Conservation (phyloP, 1,140 invertebrate genomes). For the Hyles vespertilio region DNA sequence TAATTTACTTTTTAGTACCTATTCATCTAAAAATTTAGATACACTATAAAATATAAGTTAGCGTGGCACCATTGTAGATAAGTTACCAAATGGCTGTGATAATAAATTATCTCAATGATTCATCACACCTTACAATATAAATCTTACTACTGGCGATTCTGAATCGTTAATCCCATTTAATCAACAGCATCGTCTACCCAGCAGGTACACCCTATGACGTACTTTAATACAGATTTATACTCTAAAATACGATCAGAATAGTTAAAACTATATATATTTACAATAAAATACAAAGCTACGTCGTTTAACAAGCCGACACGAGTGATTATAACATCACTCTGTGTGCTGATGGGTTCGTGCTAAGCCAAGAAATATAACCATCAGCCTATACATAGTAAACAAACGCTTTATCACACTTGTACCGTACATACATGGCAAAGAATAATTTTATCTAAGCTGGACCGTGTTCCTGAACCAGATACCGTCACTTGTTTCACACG, state of each 20-base stretch:
- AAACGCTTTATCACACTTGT: conserved; percentile 56
- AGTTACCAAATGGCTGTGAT: conserved; percentile 40
- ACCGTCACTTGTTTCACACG: no score
- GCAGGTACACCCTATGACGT: conserved; percentile 48
- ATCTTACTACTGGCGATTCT: conserved; percentile 52
- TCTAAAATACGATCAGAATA: conserved; percentile 38
- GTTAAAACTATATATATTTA: conserved; percentile 53
- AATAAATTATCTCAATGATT: conserved; percentile 50
- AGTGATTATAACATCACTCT: conserved; percentile 71
- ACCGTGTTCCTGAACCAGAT: conserved; percentile 2
- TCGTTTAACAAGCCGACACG: conserved; percentile 47
- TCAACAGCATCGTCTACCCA: conserved; percentile 36
- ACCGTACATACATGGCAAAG: conserved; percentile 67
- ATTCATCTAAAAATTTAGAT: conserved; percentile 55
- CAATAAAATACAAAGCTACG: conserved; percentile 55
- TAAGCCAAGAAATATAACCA: conserved; percentile 43
- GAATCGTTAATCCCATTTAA: conserved; percentile 52
- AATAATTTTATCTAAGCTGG: conserved; percentile 32
- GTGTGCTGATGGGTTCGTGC: conserved; percentile 24
- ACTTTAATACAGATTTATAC: conserved; percentile 49
- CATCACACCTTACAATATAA: conserved; percentile 40
- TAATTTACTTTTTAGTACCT: conserved; percentile 67
- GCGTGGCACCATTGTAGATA: conserved; percentile 59
- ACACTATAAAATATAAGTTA: conserved; percentile 66
- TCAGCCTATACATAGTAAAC: conserved; percentile 42